These are phyloP conservation scores for Bombus fervidus DNA, from an alignment of 1,140 invertebrate genomes.

Conservation along the genomic window DNA sequence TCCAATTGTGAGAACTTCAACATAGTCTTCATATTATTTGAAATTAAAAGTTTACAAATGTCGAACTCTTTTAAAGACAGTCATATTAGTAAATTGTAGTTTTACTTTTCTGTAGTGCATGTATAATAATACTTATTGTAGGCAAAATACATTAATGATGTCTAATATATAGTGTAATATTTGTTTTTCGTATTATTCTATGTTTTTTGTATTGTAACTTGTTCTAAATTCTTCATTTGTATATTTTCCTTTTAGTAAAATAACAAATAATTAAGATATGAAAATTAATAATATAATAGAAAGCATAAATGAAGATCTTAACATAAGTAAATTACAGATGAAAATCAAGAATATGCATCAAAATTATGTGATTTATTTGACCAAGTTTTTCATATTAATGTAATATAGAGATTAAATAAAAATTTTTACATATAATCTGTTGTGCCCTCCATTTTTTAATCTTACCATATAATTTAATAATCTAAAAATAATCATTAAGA, in stretches of 20 bases:
- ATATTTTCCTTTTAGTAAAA: constrained; percentile 13
- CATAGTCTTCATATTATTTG: constrained; percentile 7
- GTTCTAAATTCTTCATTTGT: constrained; percentile 6
- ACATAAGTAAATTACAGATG: constrained; percentile 5
- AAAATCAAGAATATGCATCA: constrained; percentile 20
- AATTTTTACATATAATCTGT: constrained; percentile 58
- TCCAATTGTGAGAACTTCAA: constrained; percentile 13
- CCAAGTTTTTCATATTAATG: constrained; percentile 45
- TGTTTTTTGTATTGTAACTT: constrained; percentile 18
- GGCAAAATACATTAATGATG: not conserved
- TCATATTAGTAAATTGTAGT: not conserved
- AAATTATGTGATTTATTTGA: constrained; percentile 37
- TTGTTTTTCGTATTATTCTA: constrained; percentile 13
- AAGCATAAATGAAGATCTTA: constrained; percentile 21
- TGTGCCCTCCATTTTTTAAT: constrained; percentile 58
- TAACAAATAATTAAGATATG: constrained; percentile 20
- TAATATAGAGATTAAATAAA: constrained; percentile 60
- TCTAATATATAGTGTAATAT: not conserved
- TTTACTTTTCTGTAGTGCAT: not conserved
- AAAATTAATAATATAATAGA: constrained; percentile 14
- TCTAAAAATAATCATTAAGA: not conserved
- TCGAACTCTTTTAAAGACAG: not conserved
- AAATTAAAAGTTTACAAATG: constrained; percentile 6
- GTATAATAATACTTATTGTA: not conserved
- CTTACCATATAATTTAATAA: constrained; percentile 59